Conservation (phyloP, 1,140 invertebrate species). For the Drosophila pseudoananassae region DNA sequence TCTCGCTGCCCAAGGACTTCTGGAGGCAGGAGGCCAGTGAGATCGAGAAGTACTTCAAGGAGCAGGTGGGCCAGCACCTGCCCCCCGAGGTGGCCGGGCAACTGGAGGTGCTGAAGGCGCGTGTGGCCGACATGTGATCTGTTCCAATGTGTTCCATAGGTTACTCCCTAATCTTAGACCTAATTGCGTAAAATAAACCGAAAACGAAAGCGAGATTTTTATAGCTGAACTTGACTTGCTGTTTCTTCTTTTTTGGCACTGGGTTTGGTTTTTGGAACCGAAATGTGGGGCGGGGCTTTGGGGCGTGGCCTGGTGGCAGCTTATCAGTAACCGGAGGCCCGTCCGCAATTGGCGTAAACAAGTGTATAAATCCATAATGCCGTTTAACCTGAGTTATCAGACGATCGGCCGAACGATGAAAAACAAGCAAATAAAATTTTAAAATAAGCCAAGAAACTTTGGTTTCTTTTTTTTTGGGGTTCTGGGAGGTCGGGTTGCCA, state of each 20-base stretch:
- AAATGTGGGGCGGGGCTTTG: not conserved
- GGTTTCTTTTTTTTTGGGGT: slow-evolving; percentile 25
- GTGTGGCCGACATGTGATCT: slow-evolving; percentile 85
- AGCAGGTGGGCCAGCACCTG: slow-evolving; percentile 95
- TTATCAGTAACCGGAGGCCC: slow-evolving; percentile 65
- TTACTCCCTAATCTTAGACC: slow-evolving; percentile 70
- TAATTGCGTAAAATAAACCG: slow-evolving; percentile 65
- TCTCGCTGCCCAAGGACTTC: slow-evolving; percentile 94
- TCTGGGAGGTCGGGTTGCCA: slow-evolving; percentile 49
- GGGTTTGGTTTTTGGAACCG: not conserved
- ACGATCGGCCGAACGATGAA: slow-evolving; percentile 37
- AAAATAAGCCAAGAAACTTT: slow-evolving; percentile 32
- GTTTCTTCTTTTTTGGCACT: not conserved
- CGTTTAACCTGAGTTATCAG: slow-evolving; percentile 71
- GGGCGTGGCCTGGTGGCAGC: slow-evolving; percentile 41
- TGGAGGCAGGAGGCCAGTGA: slow-evolving; percentile 95
- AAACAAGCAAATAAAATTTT: slow-evolving; percentile 74
- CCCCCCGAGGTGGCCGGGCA: slow-evolving; percentile 91
- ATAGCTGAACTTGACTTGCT: slow-evolving; percentile 20
- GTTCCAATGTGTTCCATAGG: slow-evolving; percentile 61
- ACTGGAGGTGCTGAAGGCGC: slow-evolving; percentile 89
- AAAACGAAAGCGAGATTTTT: slow-evolving; percentile 47
- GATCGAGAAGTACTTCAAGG: slow-evolving; percentile 94
- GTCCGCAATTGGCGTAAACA: slow-evolving; percentile 73
- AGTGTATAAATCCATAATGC: slow-evolving; percentile 72